These are phyloP conservation scores for Heliconius hortense DNA, from an alignment of 2,888 invertebrate genomes.

Conservation along the genomic window DNA sequence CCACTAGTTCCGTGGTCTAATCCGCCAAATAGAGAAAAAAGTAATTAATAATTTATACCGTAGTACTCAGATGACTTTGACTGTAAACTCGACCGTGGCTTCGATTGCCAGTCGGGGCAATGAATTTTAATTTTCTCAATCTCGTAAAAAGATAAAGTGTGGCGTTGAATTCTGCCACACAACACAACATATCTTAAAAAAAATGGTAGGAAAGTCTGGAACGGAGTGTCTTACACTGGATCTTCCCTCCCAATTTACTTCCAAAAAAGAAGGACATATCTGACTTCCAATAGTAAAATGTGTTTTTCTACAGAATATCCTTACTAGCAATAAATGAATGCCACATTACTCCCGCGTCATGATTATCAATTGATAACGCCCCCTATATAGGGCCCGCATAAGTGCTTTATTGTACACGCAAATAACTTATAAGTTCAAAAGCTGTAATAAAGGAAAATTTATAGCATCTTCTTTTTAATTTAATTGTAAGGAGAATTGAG, in stretches of 20 bases:
- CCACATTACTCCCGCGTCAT: conserved; percentile 12
- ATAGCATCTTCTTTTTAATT: neutral
- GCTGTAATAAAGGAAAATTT: conserved; percentile 14
- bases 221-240: neutral
- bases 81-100: no score
- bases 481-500: conserved; percentile 1
- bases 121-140: no score
- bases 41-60: no score
- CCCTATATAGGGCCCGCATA: conserved; percentile 31
- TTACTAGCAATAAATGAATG: neutral
- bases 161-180: neutral
- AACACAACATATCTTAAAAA: neutral
- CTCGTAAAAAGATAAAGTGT: neutral
- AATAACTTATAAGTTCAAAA: conserved; percentile 22
- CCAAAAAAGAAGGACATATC: no score
- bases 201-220: neutral
- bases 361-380: conserved; percentile 34
- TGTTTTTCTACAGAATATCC: neutral
- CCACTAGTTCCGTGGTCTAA: no score
- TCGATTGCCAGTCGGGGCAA: no score
- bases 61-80: no score
- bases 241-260: no score
- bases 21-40: no score
- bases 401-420: conserved; percentile 22
- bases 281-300: neutral